A percentile compares a stretch with the other conserved stretches of the same genome.
These are phyloP conservation scores for Hypselothyrea guttata DNA, from an alignment of 2,888 invertebrate genomes.

Conservation along the genomic window DNA sequence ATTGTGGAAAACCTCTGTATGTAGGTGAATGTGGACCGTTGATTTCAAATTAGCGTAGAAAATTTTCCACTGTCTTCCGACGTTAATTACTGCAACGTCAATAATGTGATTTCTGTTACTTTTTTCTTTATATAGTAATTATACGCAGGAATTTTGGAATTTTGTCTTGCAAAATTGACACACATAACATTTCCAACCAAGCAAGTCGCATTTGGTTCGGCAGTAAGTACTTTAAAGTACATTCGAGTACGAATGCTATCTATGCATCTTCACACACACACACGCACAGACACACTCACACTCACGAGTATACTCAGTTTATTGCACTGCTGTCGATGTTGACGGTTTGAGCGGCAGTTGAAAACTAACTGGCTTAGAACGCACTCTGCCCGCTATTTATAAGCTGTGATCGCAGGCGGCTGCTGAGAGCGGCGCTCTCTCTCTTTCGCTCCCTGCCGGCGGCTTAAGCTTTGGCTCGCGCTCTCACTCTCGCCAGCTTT, in stretches of 20 bases:
- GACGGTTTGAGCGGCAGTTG: conserved; percentile 60
- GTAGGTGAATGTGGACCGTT: conserved; percentile 43
- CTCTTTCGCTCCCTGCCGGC: background rate
- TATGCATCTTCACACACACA: conserved; percentile 7
- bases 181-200: conserved; percentile 54
- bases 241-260: conserved; percentile 23
- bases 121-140: conserved; percentile 20
- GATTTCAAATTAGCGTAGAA: conserved; percentile 28
- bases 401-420: conserved; percentile 52
- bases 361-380: conserved; percentile 73
- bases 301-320: conserved; percentile 50
- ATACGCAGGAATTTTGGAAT: conserved; percentile 12
- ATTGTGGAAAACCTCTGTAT: conserved; percentile 33
- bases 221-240: conserved; percentile 7
- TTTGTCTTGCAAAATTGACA: conserved; percentile 60
- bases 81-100: conserved; percentile 55
- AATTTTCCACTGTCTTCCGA: conserved; percentile 63
- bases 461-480: conserved; percentile 25
- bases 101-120: conserved; percentile 33
- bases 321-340: conserved; percentile 31
- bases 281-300: conserved; percentile 18
- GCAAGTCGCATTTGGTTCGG: conserved; percentile 43
- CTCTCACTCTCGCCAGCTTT: conserved; percentile 1
- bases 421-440: conserved; percentile 6
- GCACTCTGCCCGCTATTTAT: conserved; percentile 72